phyloP scores from a whole-genome alignment of 2,797 vertebrate species.

The Xenops minutus region DNA sequence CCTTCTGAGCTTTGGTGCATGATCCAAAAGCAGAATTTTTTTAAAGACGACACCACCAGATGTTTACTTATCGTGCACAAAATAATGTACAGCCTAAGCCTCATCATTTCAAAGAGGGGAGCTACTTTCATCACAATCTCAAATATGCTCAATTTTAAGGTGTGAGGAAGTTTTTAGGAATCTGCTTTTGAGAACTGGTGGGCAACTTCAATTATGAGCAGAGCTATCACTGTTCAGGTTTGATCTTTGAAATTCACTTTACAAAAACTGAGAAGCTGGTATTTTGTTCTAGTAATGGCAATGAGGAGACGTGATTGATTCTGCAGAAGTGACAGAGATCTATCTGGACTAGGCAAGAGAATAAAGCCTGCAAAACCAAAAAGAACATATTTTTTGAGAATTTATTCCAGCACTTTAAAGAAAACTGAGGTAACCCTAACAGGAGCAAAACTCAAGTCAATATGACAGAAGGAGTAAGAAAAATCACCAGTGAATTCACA shows the following conservation, averaged over 20 bases:
- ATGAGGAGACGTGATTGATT: neutral
- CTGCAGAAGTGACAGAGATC: neutral
- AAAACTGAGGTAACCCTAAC: slow-evolving; percentile 49
- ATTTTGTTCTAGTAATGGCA: neutral
- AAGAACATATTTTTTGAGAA: neutral
- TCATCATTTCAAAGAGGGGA: neutral
- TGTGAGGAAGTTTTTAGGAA: neutral
- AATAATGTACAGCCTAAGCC: neutral
- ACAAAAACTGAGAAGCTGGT: neutral
- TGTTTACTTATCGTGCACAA: neutral
- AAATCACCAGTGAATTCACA: neutral
- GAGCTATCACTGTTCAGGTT: neutral
- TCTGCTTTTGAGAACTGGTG: neutral
- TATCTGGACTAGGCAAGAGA: neutral
- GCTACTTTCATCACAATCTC: neutral
- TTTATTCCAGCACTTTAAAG: slow-evolving; percentile 48
- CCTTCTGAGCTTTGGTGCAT: neutral
- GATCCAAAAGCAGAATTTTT: neutral
- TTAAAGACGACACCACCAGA: neutral
- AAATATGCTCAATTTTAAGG: neutral
- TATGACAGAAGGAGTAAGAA: neutral
- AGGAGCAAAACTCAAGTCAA: neutral
- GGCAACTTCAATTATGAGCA: neutral
- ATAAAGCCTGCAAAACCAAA: neutral
- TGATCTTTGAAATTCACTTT: neutral